Base-by-base conservation (phyloP, 2,113 vertebrate species). In the Upupa epops region DNA sequence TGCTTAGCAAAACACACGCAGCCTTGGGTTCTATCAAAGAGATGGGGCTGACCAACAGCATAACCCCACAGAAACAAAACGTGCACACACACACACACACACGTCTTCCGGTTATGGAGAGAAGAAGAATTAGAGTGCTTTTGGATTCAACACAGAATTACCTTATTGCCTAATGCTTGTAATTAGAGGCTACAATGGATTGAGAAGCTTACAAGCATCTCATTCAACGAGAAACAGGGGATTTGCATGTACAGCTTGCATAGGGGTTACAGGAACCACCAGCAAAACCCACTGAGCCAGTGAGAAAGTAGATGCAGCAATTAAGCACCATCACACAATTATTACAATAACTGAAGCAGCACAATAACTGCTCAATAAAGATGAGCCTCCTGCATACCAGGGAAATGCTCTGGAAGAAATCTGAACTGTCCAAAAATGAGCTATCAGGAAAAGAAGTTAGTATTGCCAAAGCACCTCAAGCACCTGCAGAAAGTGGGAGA, bases 161-260 rank as follows among this genome's bases (percentile, higher is more conserved):
- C 77, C 77, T 70, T 24, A 42, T 93, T 94, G 83, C 88, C 70
- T 89, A 93, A 95, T 26, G 74, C 74, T 65, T 72, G 77, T 96
- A 96, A 96, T 96, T 96, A 96, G 88, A 96, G 77, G 92, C 90
- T 40, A 86, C 66, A 92, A 95, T 58, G 77, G 88, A 90, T 15
- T 36, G 79, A 66, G 93, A 90, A 83, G 93, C 73, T 95, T 90
- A 88, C 83, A 75, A 88, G 92, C 86, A 88, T 36, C 86, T 86
- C 18, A 9, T 88, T 94, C 88, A 86, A 37, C 63, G 76, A 93
- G 88, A 69, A 90, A 17, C 61, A 40, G 42, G 76, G 70, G 92
- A 95, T 93, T 79, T 93, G 86, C 80, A 78, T 54, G 83, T 0
- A 2, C 51, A 75, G 70, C 90, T 93, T 64, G 74, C 54, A 5